phyloP scores from a whole-genome alignment of 2,888 invertebrate genomes.

The Apotomis capreana region DNA sequence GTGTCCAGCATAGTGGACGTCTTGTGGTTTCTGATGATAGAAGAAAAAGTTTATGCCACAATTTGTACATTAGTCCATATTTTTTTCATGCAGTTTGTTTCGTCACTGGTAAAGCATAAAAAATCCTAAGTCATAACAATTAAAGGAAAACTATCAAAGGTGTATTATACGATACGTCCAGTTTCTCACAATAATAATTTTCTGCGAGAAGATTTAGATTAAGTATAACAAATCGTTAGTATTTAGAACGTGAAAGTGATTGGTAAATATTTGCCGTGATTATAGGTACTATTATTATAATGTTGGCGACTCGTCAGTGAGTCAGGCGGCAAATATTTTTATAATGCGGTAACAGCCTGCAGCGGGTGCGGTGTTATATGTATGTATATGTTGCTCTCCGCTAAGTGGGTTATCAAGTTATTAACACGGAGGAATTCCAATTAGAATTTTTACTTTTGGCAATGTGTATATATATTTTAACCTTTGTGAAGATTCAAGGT shows the following conservation, averaged over 20 bases:
- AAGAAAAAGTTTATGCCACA: too few species aligned
- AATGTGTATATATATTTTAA: neutral
- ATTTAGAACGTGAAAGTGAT: slow-evolving; percentile 1
- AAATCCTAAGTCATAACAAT: too few species aligned
- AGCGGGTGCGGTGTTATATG: slow-evolving; percentile 5
- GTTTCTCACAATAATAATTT: too few species aligned
- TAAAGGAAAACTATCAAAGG: too few species aligned
- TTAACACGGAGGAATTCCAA: slow-evolving; percentile 15
- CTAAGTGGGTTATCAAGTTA: slow-evolving; percentile 29
- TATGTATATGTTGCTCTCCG: neutral
- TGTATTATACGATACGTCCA: too few species aligned
- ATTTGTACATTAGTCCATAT: too few species aligned
- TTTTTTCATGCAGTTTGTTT: too few species aligned
- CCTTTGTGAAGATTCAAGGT: too few species aligned
- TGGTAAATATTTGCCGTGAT: slow-evolving; percentile 23
- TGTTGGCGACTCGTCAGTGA: slow-evolving; percentile 23
- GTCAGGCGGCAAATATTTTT: slow-evolving; percentile 34
- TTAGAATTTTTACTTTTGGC: neutral
- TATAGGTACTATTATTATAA: neutral
- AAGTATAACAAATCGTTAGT: neutral
- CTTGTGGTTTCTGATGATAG: too few species aligned
- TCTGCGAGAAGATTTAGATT: too few species aligned
- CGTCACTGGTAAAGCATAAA: too few species aligned
- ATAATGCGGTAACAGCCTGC: slow-evolving; percentile 30
- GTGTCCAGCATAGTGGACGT: too few species aligned